Base-by-base conservation (phyloP, 1,140 invertebrate species). In the Bombus sibiricus region DNA sequence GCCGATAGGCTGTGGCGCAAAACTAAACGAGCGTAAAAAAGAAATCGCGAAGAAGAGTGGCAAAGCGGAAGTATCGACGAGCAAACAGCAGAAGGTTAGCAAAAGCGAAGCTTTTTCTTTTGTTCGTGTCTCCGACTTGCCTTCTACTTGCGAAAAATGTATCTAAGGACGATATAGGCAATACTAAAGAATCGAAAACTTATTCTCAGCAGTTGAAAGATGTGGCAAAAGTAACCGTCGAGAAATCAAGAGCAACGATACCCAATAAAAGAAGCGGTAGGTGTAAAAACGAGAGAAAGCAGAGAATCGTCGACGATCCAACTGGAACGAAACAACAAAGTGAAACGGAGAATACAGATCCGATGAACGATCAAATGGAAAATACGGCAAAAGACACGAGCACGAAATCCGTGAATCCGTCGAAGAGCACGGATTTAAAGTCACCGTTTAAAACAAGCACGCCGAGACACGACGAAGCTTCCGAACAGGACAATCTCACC, bases 141-240 rank as follows among this genome's bases (percentile, higher is more conserved):
- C 43, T 47, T 47, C 43, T 47, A 18, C 47, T 22, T 0, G 9
- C 12, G 32, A 18, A 8, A 10, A 34, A 68, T 2, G 22, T 37
- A 8, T 8, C n/a, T 0, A 66, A 32, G 9, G 3, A 9, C 18
- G 9, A 22, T 8, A 22, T 22, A 22, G 34, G 22, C 32, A 0
- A 68, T 15, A 6, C 32, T 68, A 3, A 37, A 22, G 18, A 37
- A 18, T 9, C 32, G 18, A 18, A 53, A 34, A 9, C 9, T 18
- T 34, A 37, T 34, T 18, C 66, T n/a, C 66, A 68, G 66, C 15
- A 25, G 6, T 34, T 1, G 6, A 0, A 66, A 32, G n/a, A 5
- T 32, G 5, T 0, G 0, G 13, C 12, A 8, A 13, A n/a, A 5
- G 25, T n/a, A n/a, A 13, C 1, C 12, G 59, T 12, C 0, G 4